Conservation (phyloP, 2,797 vertebrate species). For the Pteropus rufus region DNA sequence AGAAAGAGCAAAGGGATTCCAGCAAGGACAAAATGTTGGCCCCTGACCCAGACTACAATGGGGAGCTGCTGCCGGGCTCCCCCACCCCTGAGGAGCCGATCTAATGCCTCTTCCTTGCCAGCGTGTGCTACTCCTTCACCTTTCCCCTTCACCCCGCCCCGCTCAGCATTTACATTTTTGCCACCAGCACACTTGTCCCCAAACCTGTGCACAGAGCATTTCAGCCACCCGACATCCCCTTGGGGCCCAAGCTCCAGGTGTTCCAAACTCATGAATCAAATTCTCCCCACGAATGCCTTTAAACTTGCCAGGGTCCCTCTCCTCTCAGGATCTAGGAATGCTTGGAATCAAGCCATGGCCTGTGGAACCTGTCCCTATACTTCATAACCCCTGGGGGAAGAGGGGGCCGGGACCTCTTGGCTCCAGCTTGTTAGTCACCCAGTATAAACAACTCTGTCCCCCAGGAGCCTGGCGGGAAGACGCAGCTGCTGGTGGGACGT, state of each 20-base stretch:
- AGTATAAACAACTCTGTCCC: slow-evolving; percentile 50
- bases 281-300: slow-evolving; percentile 66
- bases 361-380: slow-evolving; percentile 43
- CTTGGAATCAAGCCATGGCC: neutral
- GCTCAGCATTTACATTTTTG: slow-evolving; percentile 53
- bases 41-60: slow-evolving; percentile 87
- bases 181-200: slow-evolving; percentile 79
- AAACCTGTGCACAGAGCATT: slow-evolving; percentile 72
- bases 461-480: slow-evolving; percentile 42
- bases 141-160: neutral
- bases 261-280: slow-evolving; percentile 68
- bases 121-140: slow-evolving; percentile 35
- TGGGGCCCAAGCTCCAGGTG: slow-evolving; percentile 61
- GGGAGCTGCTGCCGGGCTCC: slow-evolving; percentile 94
- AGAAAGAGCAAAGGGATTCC: slow-evolving; percentile 84
- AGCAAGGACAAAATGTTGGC: slow-evolving; percentile 92
- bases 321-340: slow-evolving; percentile 15
- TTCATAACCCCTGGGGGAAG: slow-evolving; percentile 23
- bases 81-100: slow-evolving; percentile 92
- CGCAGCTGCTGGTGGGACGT: neutral
- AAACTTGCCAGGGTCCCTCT: slow-evolving; percentile 47
- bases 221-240: slow-evolving; percentile 57
- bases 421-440: slow-evolving; percentile 43
- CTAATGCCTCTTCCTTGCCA: slow-evolving; percentile 76
- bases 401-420: neutral